phyloP scores from a whole-genome alignment of 2,113 vertebrate genomes.

The Zapus hudsonius region DNA sequence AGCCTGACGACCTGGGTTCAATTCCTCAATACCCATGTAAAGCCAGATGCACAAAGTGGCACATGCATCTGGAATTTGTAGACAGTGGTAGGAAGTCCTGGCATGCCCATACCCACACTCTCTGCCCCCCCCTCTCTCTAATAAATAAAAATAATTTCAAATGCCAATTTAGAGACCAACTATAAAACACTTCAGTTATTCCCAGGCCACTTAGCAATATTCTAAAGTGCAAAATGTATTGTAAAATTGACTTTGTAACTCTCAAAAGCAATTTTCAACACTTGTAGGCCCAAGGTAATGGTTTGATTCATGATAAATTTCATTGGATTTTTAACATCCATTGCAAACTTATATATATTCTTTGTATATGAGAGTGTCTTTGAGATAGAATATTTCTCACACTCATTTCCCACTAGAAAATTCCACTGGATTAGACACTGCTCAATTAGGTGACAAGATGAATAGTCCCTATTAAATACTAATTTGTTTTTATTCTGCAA shows the following conservation, averaged over 20 bases:
- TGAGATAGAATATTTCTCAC: conserved; percentile 27
- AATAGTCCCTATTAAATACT: conserved; percentile 1
- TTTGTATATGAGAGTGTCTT: neutral
- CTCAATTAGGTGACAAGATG: conserved; percentile 41
- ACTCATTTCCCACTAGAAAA: conserved; percentile 20
- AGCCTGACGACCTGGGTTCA: no score
- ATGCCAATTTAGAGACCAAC: neutral
- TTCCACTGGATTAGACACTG: conserved; percentile 24
- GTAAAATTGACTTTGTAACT: neutral
- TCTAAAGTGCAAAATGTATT: neutral
- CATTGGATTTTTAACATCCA: neutral
- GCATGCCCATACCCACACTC: no score
- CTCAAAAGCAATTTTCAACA: conserved; percentile 20
- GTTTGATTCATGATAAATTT: neutral
- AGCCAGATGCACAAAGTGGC: no score
- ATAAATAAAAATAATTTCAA: no score
- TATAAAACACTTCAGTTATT: conserved; percentile 17
- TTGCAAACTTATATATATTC: neutral
- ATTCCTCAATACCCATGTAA: no score
- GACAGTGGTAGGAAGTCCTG: no score
- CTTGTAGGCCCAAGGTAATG: neutral
- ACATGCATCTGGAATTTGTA: no score
- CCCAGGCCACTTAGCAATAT: conserved; percentile 36
- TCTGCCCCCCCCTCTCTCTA: no score
- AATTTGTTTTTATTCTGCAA: conserved; percentile 49